A percentile compares a stretch with the other conserved stretches of the same genome.
Evolutionary conservation across 92 coral and sea anemone species (phyloP).

Genomic region (Parazoanthus swiftii): DNA sequence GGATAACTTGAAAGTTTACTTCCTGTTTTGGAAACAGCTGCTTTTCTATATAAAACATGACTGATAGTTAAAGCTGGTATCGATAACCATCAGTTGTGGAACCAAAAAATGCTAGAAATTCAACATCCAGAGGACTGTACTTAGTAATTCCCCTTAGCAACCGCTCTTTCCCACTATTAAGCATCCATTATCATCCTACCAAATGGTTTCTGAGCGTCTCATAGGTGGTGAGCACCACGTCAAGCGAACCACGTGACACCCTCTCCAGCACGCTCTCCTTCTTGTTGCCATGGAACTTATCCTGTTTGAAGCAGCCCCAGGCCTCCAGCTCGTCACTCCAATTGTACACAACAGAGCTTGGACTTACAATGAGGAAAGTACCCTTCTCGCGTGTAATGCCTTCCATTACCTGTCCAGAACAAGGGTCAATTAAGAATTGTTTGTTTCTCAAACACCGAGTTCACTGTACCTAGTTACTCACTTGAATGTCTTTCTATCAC

Average conservation of each 20-base stretch:
- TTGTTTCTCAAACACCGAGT: not conserved
- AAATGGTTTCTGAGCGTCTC: constrained; percentile 86
- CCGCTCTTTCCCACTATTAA: not conserved
- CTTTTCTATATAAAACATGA: no score
- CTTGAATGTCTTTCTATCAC: no score
- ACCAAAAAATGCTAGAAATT: no score
- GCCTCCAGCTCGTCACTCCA: constrained; percentile 94
- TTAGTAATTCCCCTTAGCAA: no score
- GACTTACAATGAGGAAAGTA: constrained; percentile 81
- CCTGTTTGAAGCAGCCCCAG: constrained; percentile 93
- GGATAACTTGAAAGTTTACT: no score
- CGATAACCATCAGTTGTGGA: no score
- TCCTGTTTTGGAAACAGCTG: no score
- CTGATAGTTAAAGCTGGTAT: no score
- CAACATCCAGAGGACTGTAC: no score
- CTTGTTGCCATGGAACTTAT: constrained; percentile 74
- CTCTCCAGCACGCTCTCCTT: constrained; percentile 76
- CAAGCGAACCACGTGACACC: constrained; percentile 74
- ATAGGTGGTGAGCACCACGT: constrained; percentile 89
- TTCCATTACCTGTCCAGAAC: constrained; percentile 7
- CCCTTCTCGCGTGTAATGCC: constrained; percentile 45
- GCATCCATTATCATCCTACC: constrained; percentile 53
- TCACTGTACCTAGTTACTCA: not conserved
- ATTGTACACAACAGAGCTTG: constrained; percentile 87
- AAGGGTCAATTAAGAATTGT: not conserved